Conservation (phyloP, 2,113 vertebrate species). For the Stigmatopora nigra region DNA sequence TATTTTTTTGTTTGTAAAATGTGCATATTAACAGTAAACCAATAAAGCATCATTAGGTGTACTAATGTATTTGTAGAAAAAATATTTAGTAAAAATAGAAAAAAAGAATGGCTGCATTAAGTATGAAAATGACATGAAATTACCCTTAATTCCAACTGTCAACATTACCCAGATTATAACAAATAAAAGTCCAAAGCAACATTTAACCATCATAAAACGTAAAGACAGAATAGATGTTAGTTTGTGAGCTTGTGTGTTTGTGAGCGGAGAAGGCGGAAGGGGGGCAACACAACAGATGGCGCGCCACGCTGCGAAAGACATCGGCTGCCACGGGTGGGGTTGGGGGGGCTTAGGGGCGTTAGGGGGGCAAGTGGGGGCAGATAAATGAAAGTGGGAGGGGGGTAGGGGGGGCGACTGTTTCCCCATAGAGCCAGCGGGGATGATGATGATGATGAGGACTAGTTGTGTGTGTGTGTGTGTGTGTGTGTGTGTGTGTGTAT, state of each 20-base stretch:
- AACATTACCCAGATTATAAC: not conserved
- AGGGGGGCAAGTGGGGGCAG: slow-evolving; percentile 45
- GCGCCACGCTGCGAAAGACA: slow-evolving; percentile 72
- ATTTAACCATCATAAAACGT: slow-evolving; percentile 2
- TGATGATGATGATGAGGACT: slow-evolving; percentile 48
- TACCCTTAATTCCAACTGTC: not conserved
- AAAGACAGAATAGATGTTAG: slow-evolving; percentile 35
- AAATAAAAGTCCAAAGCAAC: not conserved
- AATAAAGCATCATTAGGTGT: too few species aligned
- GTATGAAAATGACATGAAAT: too few species aligned
- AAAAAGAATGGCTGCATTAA: too few species aligned
- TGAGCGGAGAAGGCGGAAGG: slow-evolving; percentile 48
- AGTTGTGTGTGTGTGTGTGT: slow-evolving; percentile 39
- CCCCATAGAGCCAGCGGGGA: slow-evolving; percentile 72
- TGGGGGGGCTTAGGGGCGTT: slow-evolving; percentile 18
- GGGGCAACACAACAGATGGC: slow-evolving; percentile 75
- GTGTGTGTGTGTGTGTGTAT: slow-evolving; percentile 36
- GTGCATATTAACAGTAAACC: too few species aligned
- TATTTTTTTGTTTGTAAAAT: too few species aligned
- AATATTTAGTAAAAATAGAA: too few species aligned
- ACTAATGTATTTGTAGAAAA: too few species aligned
- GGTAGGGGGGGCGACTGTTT: slow-evolving; percentile 48
- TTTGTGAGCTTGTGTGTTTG: slow-evolving; percentile 35
- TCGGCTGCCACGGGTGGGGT: slow-evolving; percentile 73
- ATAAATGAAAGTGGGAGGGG: slow-evolving; percentile 57